Base-by-base conservation (phyloP, 2,888 invertebrate genomes). In the Leptura quadrifasciata region DNA sequence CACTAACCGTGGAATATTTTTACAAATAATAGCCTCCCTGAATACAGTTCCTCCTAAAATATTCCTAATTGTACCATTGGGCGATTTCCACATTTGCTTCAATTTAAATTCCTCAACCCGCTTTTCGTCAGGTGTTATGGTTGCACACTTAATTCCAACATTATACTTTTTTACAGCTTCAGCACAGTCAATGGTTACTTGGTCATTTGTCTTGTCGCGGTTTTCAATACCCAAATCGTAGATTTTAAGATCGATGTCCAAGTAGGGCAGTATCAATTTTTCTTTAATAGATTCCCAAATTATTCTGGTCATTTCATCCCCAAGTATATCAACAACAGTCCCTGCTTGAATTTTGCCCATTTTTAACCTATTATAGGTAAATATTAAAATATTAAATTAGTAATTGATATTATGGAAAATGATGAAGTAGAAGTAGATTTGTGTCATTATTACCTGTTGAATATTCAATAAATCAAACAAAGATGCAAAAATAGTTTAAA, bases 261-360 rank as follows among this genome's bases (percentile, higher is more conserved):
- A 91, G 90, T 97, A 98, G 0, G 99, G 99, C 79, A 98, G 90
- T 87, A 99, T 98, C 54, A 99, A 92, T 89, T 99, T 99, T 75
- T 98, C 93, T 90, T 99, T 99, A 85, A 99, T 99, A 52, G 96
- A 92, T 87, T 98, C 98, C 99, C 99, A 99, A 88, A 99, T 98
- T 81, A 99, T 96, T 84, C 99, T 93, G 57, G 97, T 97, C 97
- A 97, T 97, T 90, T 97, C 97, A 92, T 97, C 97, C n/a, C 97
- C 97, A 71, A 97, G 92, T 85, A 97, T 93, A 88, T 97, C 97
- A 64, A 97, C 97, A 79, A 97, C 96, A 64, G 97, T 95, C 88
- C 97, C 97, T 82, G 93, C 93, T 91, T 94, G 93, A 82, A 94
- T 94, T 90, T 94, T 94, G 84, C 90, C 90, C 92, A 92, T 92